These are phyloP conservation scores for Saxidomus purpurata DNA, from an alignment of 1,140 invertebrate genomes.

Conservation along the genomic window DNA sequence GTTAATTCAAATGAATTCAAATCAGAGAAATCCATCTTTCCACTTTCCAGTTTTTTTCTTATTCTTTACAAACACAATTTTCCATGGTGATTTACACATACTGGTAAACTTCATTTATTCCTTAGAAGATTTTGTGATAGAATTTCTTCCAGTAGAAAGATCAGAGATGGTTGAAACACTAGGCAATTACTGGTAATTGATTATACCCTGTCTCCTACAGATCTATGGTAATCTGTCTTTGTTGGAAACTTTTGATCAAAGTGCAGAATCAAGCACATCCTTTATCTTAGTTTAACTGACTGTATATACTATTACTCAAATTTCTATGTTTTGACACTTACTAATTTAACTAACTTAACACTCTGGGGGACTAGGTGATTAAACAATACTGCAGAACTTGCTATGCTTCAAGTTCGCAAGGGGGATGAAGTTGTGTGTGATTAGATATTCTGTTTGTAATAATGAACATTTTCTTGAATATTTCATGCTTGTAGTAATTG, in stretches of 20 bases:
- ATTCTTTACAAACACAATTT: no score
- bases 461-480: no score
- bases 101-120: constrained; percentile 13
- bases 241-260: neutral
- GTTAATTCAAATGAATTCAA: no score
- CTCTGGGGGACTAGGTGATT: no score
- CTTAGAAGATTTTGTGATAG: constrained; percentile 11
- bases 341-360: no score
- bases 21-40: no score
- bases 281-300: neutral
- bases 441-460: no score
- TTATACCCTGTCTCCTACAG: neutral
- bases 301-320: neutral
- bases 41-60: no score
- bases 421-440: no score
- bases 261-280: neutral
- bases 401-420: no score
- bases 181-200: constrained; percentile 15
- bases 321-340: neutral
- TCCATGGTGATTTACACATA: constrained; percentile 16
- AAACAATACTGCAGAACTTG: no score
- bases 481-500: no score
- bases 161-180: constrained; percentile 7
- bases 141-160: constrained; percentile 10
- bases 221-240: constrained; percentile 17